These are phyloP conservation scores for Molossus alvarezi DNA, from an alignment of 2,797 vertebrate genomes.

Conservation along the genomic window DNA sequence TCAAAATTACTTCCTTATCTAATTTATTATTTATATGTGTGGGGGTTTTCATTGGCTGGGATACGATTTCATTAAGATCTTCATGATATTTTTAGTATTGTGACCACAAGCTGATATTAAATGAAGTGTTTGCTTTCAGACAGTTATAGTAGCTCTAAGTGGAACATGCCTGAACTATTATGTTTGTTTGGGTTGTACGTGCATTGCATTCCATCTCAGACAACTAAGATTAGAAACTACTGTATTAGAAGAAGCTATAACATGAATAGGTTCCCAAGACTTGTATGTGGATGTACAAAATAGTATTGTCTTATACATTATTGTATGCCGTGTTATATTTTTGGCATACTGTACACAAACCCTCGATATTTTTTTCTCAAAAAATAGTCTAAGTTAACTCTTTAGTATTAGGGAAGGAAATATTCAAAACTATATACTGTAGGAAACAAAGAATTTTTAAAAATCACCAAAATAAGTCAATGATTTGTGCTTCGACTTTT, in stretches of 20 bases:
- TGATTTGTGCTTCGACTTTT: not conserved
- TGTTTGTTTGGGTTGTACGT: conserved; percentile 23
- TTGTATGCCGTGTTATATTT: not conserved
- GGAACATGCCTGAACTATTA: not conserved
- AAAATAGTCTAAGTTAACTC: not conserved
- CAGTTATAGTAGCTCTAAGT: not conserved
- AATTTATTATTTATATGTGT: not conserved
- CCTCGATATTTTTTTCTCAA: conserved; percentile 27
- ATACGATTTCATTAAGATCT: not conserved
- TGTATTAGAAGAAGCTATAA: conserved; percentile 10
- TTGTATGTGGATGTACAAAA: not conserved
- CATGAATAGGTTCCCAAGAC: not conserved
- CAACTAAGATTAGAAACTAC: conserved; percentile 1
- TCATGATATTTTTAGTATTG: not conserved
- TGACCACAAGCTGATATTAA: conserved; percentile 2
- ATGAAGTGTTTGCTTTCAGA: conserved; percentile 19
- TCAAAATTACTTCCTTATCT: not conserved
- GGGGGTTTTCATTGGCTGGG: not conserved
- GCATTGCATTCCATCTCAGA: conserved; percentile 24
- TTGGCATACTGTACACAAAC: not conserved
- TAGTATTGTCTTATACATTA: not conserved
- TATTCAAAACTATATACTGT: not conserved
- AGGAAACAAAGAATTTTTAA: conserved; percentile 5
- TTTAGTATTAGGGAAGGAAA: not conserved
- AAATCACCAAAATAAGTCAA: not conserved